phyloP scores from a whole-genome alignment of 1,140 invertebrate species.

The Drosophila tani region DNA sequence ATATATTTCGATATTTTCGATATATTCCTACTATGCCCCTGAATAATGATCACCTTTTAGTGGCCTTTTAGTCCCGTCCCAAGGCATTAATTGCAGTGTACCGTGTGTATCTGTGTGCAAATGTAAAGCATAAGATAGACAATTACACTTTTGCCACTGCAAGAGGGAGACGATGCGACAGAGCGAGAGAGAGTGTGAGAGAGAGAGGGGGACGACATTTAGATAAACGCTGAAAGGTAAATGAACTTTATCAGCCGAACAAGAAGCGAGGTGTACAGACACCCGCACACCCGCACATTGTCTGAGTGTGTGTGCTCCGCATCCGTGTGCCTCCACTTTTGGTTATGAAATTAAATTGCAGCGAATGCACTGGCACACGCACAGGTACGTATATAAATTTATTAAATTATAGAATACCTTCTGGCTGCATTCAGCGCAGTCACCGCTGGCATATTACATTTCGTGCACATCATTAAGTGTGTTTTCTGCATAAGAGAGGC shows the following conservation, averaged over 20 bases:
- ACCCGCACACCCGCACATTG: conserved; percentile 14
- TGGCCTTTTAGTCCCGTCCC: too few relatives aligned
- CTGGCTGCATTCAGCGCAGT: too few relatives aligned
- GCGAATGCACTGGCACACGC: conserved; percentile 7
- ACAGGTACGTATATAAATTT: conserved; percentile 21
- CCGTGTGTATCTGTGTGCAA: conserved; percentile 37
- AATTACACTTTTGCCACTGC: conserved; percentile 79
- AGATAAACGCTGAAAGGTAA: conserved; percentile 81
- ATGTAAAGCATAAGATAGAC: conserved; percentile 78
- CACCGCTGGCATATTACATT: conserved; percentile 2
- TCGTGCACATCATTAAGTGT: not conserved
- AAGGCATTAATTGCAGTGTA: conserved; percentile 9
- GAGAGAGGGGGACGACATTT: conserved; percentile 44
- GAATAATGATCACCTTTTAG: too few relatives aligned
- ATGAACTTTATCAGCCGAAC: conserved; percentile 80
- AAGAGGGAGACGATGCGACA: conserved; percentile 14
- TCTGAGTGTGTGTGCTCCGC: conserved; percentile 17
- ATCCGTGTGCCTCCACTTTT: conserved; percentile 32
- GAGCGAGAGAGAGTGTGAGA: conserved; percentile 1
- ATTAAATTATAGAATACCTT: conserved; percentile 28
- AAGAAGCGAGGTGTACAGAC: conserved; percentile 51
- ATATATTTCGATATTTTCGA: too few relatives aligned
- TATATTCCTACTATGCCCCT: too few relatives aligned
- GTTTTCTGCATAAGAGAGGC: not conserved
- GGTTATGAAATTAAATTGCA: conserved; percentile 51